A percentile compares a stretch with the other conserved stretches of the same genome.
Conservation (phyloP, 2,888 invertebrate species). For the Phalangium opilio region DNA sequence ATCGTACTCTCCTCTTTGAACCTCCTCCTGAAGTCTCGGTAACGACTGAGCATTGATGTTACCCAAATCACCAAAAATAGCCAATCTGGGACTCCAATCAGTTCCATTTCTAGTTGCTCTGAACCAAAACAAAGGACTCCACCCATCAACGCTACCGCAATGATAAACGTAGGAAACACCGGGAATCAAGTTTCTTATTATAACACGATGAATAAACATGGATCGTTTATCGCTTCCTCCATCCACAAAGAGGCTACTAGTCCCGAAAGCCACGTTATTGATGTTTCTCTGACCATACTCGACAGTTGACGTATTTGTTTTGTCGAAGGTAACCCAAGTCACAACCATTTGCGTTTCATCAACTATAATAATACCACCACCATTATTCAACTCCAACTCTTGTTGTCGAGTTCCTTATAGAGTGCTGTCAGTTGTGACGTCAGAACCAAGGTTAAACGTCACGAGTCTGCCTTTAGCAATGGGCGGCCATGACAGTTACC, state of each 20-base stretch:
- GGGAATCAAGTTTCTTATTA: slow-evolving; percentile 30
- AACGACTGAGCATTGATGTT: slow-evolving; percentile 22
- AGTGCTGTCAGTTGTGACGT: too few relatives aligned
- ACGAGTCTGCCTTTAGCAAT: too few relatives aligned
- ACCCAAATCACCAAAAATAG: slow-evolving; percentile 20
- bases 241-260: slow-evolving; percentile 44
- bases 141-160: slow-evolving; percentile 23
- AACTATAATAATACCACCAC: slow-evolving; percentile 3
- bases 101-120: slow-evolving; percentile 22
- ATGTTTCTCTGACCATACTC: slow-evolving; percentile 21
- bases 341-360: slow-evolving; percentile 23
- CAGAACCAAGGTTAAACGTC: too few relatives aligned
- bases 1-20: slow-evolving; percentile 22
- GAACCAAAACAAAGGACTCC: slow-evolving; percentile 27
- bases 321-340: slow-evolving; percentile 24
- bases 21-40: slow-evolving; percentile 20
- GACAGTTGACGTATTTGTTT: slow-evolving; percentile 19
- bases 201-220: slow-evolving; percentile 65
- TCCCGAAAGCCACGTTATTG: slow-evolving; percentile 8
- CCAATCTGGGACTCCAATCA: slow-evolving; percentile 21
- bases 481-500: too few relatives aligned
- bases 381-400: not conserved
- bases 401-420: not conserved
- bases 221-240: slow-evolving; percentile 47
- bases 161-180: slow-evolving; percentile 19